These are phyloP conservation scores for Apamea crenata DNA, from an alignment of 2,888 invertebrate species.

Conservation along the genomic window DNA sequence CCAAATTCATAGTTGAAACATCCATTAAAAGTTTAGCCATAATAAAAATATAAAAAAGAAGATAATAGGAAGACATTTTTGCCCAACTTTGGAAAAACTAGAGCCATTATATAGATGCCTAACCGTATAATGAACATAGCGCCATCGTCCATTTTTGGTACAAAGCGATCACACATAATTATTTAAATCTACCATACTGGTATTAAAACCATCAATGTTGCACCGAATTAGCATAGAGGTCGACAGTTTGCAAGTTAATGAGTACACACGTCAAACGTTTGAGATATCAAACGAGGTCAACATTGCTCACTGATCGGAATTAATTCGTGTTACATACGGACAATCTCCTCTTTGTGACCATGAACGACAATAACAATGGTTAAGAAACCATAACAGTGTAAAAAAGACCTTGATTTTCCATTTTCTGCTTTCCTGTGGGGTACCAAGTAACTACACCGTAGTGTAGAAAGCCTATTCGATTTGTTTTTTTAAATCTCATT, in stretches of 20 bases:
- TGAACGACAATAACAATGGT: constrained; percentile 26
- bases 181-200: constrained; percentile 33
- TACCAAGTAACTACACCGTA: too few relatives aligned
- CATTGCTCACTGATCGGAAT: constrained; percentile 61
- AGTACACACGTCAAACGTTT: constrained; percentile 63
- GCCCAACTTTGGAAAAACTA: constrained; percentile 7
- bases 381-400: constrained; percentile 16
- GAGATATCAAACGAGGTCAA: constrained; percentile 70
- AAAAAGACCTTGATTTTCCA: neutral
- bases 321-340: constrained; percentile 54
- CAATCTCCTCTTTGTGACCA: constrained; percentile 51
- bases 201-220: constrained; percentile 63
- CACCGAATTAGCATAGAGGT: constrained; percentile 69
- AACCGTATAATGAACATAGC: neutral
- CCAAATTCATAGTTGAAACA: neutral
- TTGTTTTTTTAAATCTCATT: constrained; percentile 6
- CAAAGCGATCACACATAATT: constrained; percentile 12
- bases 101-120: constrained; percentile 1
- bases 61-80: constrained; percentile 1
- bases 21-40: neutral
- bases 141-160: constrained; percentile 6
- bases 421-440: too few relatives aligned
- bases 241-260: constrained; percentile 70
- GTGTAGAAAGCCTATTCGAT: neutral
- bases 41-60: neutral